Base-by-base conservation (phyloP, 1,140 invertebrate species). In the Saccostrea cuccullata region DNA sequence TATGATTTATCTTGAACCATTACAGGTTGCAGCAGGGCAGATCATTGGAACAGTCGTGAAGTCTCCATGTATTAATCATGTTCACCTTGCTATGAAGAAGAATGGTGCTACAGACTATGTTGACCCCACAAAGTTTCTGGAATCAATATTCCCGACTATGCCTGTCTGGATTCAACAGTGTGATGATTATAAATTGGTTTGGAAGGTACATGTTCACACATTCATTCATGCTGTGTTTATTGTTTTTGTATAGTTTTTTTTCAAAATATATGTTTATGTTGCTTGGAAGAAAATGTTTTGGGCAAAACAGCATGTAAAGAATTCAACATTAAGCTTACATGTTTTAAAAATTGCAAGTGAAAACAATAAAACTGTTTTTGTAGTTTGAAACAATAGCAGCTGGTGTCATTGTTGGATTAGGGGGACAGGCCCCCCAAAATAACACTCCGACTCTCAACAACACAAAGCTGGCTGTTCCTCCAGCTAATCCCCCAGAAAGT, bases 111-210 rank as follows among this genome's bases (percentile, higher is more conserved):
- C 77, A 58, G 70, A 73, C 23, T 85, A 82, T 82, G 26, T 93
- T n/a, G 91, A 92, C 56, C 92, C 91, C 13, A 91, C 89, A 23
- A 82, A 88, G 17, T 93, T 87, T 58, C 30, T 93, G 17, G 86
- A 88, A 20, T 64, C 88, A 15, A 60, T 89, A 5, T 58, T 89
- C 5, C 64, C 86, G 13, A 64, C 82, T 1, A 73, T 91, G 55
- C 91, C 91, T 40, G 55, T 86, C 30, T 92, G 91, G 91, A 55
- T 83, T n/a, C 91, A 92, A 70, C 58, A 86, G 30, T 93, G 92
- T 88, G 92, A 93, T 82, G 92, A 93, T 60, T 92, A 92, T 56
- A 91, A 90, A 87, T 84, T 91, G 55, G 92, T 91, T 0, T 92
- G 84, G 67, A 92, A 91, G 90, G 92, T 92, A 84, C 17, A 30